These are phyloP conservation scores for Barbus barbus DNA, from an alignment of 2,113 vertebrate genomes.

Conservation along the genomic window DNA sequence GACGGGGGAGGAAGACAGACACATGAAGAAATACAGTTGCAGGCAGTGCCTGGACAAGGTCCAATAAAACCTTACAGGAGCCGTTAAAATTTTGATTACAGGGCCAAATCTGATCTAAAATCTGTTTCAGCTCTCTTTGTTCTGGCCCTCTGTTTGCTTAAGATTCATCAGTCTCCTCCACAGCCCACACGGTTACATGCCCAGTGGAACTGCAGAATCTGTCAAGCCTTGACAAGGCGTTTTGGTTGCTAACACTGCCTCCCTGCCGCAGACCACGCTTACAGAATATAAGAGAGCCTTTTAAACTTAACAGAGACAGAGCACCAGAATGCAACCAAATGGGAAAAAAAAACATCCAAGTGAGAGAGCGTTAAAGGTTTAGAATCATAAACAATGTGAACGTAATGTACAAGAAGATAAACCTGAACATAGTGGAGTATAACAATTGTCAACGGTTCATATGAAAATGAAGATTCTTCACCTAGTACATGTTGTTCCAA, in stretches of 20 bases:
- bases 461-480: neutral
- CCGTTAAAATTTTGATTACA: conserved; percentile 54
- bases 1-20: neutral
- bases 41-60: conserved; percentile 6
- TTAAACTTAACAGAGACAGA: conserved; percentile 11
- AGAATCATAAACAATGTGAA: neutral
- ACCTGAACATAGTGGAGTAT: neutral
- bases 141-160: conserved; percentile 41
- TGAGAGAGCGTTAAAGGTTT: neutral
- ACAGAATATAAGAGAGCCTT: conserved; percentile 32
- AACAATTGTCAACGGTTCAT: neutral
- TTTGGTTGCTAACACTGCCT: conserved; percentile 45
- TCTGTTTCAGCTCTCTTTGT: conserved; percentile 50
- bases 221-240: conserved; percentile 54
- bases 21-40: conserved; percentile 20
- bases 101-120: conserved; percentile 50
- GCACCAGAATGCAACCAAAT: neutral
- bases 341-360: neutral
- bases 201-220: conserved; percentile 53
- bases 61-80: conserved; percentile 43
- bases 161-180: conserved; percentile 48
- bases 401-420: neutral
- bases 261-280: conserved; percentile 45
- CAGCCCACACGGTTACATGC: conserved; percentile 47
- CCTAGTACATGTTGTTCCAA: neutral